These are phyloP conservation scores for Notarius lentiginosus DNA, from an alignment of 2,113 vertebrate species.

Conservation along the genomic window DNA sequence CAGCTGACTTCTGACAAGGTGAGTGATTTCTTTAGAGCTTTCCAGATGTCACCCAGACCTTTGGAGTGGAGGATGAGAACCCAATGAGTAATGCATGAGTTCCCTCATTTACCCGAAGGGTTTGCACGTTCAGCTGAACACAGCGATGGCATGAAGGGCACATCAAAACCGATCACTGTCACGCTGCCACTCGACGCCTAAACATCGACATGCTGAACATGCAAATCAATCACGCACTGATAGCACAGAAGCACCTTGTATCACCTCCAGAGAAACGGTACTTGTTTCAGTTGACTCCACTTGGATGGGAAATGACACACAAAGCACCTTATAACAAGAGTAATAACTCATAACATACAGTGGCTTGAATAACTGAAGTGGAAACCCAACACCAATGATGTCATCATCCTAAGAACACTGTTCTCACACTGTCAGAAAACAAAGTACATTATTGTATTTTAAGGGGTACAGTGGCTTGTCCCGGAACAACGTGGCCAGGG, in stretches of 20 bases:
- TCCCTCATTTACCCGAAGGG: constrained; percentile 58
- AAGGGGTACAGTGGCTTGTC: no score
- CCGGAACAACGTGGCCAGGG: no score
- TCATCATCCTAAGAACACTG: background rate
- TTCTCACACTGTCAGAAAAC: background rate
- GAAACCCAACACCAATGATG: background rate
- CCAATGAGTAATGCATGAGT: constrained; percentile 64
- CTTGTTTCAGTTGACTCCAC: background rate
- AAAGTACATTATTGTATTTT: no score
- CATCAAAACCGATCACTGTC: background rate
- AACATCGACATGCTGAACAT: background rate
- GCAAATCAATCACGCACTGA: background rate
- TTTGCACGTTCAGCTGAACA: constrained; percentile 51
- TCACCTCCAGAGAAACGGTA: background rate
- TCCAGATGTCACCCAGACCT: constrained; percentile 56
- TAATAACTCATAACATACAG: background rate
- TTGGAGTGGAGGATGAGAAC: constrained; percentile 63
- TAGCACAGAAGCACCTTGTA: no score
- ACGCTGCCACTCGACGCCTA: background rate
- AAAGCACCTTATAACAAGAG: background rate
- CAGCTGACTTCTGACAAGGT: constrained; percentile 59
- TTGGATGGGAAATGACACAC: background rate
- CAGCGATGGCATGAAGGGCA: constrained; percentile 57
- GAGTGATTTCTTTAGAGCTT: constrained; percentile 66
- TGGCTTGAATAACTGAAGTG: background rate